Evolutionary conservation across 2,888 invertebrate species (phyloP), one percentile per base, ranked within the genome.

Genomic region (Drosophila multiciliata): DNA sequence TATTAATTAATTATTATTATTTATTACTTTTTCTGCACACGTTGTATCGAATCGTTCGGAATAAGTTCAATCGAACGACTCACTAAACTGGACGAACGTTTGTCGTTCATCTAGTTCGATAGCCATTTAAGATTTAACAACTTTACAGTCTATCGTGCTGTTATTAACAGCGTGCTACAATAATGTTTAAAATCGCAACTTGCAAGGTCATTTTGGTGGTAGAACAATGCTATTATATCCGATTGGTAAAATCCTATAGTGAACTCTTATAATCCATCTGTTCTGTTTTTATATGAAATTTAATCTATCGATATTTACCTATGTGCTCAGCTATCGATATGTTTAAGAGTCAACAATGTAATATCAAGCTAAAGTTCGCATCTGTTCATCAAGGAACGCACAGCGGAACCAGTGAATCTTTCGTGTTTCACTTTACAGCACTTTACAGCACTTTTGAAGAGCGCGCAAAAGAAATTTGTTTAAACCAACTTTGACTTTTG

Each of bases 11-110:
- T 80, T 82, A 82, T 87, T 79, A 82, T 73, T 75, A 85, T 68
- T 80, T 82, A 82, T 87, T 79, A 84, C 74, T 73, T 87, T 83
- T 83, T 87, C 77, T 85, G 80, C 85, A 80, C 87, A 80, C 80
- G 87, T 77, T 76, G 77, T 75, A 75, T 77, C 71, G 78, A 73
- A 76, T 76, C 74, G 76, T 70, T 70, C 77, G 77, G 75, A 74
- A 68, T 74, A 75, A 53, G 62, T 74, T 73, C 75, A 74, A 73
- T 74, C 73, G 73, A 73, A 66, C 73, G 74, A 74, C 62, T 74
- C 58, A 73, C 57, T 66, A 40, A 62, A 62, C 33, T 53, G 57
- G 62, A 42, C 42, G 32, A 36, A 26, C 29, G 60, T 26, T 49
- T 40, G 40, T 40, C 12, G 68, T 26, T 68, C 57, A 38, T 45